phyloP scores from a whole-genome alignment of 2,888 invertebrate genomes.

The Monoplex corrugatus region DNA sequence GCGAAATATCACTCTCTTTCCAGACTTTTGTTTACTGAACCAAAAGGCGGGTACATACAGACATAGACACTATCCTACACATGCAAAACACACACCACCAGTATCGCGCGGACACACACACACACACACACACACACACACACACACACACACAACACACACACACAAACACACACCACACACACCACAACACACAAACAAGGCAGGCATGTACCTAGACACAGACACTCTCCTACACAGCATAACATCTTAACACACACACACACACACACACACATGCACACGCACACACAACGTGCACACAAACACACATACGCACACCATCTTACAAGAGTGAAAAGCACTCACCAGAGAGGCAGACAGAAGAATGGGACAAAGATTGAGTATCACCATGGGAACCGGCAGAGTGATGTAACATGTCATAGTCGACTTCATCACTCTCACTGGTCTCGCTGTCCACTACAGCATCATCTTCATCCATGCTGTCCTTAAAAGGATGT shows the following conservation, averaged over 20 bases:
- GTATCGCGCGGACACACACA: neutral
- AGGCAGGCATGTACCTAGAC: neutral
- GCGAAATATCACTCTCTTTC: too few species aligned
- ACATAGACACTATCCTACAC: too few species aligned
- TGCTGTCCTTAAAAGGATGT: too few species aligned
- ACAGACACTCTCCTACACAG: neutral
- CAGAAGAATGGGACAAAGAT: neutral
- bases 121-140: neutral
- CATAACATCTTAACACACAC: neutral
- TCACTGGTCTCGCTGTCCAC: constrained; percentile 6
- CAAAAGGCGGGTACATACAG: too few species aligned
- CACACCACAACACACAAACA: neutral
- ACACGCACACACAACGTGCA: neutral
- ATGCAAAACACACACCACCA: too few species aligned
- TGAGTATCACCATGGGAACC: neutral
- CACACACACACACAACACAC: neutral
- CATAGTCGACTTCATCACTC: neutral
- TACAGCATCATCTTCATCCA: neutral
- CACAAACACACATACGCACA: neutral
- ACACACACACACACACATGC: neutral
- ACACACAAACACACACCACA: neutral
- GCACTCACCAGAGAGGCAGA: constrained; percentile 35
- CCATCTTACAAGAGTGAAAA: neutral
- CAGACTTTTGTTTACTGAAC: too few species aligned
- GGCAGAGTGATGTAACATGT: neutral